Evolutionary conservation across 2,797 vertebrate genomes (phyloP).

Genomic region (Acridotheres tristis): DNA sequence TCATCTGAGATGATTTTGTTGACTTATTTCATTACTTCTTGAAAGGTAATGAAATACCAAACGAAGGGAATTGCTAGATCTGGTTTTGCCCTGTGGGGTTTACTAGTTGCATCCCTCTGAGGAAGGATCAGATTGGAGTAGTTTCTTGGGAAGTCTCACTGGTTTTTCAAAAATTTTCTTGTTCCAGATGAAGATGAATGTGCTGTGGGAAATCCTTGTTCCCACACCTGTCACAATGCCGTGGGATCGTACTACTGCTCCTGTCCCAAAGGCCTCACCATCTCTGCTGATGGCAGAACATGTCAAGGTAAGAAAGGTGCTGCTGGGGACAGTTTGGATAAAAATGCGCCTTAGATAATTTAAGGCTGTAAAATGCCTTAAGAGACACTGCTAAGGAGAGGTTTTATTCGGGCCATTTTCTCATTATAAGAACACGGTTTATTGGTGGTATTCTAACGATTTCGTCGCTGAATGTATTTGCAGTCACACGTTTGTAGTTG

Average conservation of each 20-base stretch:
- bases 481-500: not conserved
- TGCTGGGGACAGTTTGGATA: not conserved
- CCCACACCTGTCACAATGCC: slow-evolving; percentile 90
- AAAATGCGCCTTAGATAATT: not conserved
- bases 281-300: slow-evolving; percentile 90
- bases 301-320: slow-evolving; percentile 85
- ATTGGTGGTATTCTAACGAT: not conserved
- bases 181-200: slow-evolving; percentile 94
- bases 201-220: slow-evolving; percentile 84
- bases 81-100: not conserved
- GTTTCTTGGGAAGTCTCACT: not conserved
- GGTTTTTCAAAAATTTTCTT: not conserved
- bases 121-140: not conserved
- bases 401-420: not conserved
- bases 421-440: not conserved
- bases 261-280: slow-evolving; percentile 89
- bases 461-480: not conserved
- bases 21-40: not conserved
- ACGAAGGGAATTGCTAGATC: not conserved
- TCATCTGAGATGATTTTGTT: not conserved
- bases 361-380: not conserved
- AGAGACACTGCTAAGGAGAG: too few species aligned
- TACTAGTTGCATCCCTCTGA: not conserved
- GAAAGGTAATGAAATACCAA: not conserved
- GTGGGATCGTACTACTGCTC: slow-evolving; percentile 94